Conservation (phyloP, 2,888 invertebrate genomes). For the Heliconius ismenius region DNA sequence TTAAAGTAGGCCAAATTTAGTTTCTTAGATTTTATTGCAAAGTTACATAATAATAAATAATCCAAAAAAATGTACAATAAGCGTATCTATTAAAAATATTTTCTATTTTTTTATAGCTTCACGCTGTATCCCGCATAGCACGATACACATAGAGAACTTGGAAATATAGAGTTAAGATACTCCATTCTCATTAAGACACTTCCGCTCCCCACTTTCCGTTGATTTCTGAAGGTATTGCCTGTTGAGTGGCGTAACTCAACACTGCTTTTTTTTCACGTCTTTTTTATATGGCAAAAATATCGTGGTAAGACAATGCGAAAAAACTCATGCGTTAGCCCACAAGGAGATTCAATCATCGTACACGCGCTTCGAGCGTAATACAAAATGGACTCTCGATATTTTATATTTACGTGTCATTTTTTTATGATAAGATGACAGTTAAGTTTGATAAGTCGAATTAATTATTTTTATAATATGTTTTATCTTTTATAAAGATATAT, state of each 20-base stretch:
- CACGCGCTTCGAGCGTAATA: constrained; percentile 41
- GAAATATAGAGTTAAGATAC: neutral
- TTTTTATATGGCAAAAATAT: constrained; percentile 11
- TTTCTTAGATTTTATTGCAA: too few species aligned
- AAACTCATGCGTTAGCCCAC: constrained; percentile 41
- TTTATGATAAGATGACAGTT: constrained; percentile 50
- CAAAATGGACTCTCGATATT: constrained; percentile 36
- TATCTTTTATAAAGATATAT: constrained; percentile 19
- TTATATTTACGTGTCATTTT: constrained; percentile 39
- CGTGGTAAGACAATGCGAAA: constrained; percentile 33
- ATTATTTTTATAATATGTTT: constrained; percentile 47
- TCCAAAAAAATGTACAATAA: too few species aligned
- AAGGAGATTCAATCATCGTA: constrained; percentile 55
- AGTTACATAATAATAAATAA: too few species aligned
- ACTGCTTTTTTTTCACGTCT: neutral
- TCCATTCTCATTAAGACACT: neutral
- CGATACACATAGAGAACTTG: neutral
- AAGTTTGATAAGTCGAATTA: constrained; percentile 48
- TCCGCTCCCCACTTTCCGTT: neutral
- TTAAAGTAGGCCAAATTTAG: too few species aligned
- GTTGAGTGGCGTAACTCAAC: too few species aligned
- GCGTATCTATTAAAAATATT: too few species aligned
- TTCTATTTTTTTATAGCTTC: too few species aligned
- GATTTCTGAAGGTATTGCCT: too few species aligned
- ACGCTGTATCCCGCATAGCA: neutral